Conservation (phyloP, 2,888 invertebrate genomes). For the Alitta virens region DNA sequence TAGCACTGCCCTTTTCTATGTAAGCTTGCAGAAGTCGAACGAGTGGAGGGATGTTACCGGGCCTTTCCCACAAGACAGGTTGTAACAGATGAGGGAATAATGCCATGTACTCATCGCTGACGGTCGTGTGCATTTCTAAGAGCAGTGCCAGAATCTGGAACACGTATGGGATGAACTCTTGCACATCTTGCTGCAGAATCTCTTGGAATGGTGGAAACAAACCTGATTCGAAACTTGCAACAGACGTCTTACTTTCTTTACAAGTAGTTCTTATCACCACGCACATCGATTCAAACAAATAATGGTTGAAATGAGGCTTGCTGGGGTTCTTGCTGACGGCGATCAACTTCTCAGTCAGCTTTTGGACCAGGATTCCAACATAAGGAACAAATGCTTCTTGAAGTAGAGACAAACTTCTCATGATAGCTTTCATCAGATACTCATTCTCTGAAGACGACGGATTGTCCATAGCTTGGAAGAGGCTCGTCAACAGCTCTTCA, state of each 20-base stretch:
- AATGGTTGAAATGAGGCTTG: conserved; percentile 97
- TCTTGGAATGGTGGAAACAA: conserved; percentile 94
- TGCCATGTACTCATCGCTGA: conserved; percentile 81
- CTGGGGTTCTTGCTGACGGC: conserved; percentile 84
- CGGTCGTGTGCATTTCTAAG: conserved; percentile 65
- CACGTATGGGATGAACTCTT: conserved; percentile 97
- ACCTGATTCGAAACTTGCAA: conserved; percentile 84
- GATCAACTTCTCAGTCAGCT: conserved; percentile 79
- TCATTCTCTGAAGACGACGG: conserved; percentile 87
- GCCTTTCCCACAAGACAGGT: conserved; percentile 88
- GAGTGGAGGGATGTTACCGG: conserved; percentile 89
- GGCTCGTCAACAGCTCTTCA: conserved; percentile 68
- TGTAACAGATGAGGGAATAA: conserved; percentile 86
- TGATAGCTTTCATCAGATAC: conserved; percentile 97
- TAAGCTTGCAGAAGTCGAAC: conserved; percentile 88
- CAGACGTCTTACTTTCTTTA: conserved; percentile 74
- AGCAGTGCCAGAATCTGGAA: conserved; percentile 94
- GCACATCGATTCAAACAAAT: conserved; percentile 91
- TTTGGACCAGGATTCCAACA: conserved; percentile 76
- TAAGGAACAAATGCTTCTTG: conserved; percentile 79
- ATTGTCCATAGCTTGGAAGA: conserved; percentile 72
- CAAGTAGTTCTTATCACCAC: conserved; percentile 70
- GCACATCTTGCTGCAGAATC: conserved; percentile 89
- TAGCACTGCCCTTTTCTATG: conserved; percentile 70
- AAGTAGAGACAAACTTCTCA: conserved; percentile 79